These are phyloP conservation scores for Hydrozoanthus tunicans DNA, from an alignment of 64 coral and sea anemone species.

Conservation along the genomic window DNA sequence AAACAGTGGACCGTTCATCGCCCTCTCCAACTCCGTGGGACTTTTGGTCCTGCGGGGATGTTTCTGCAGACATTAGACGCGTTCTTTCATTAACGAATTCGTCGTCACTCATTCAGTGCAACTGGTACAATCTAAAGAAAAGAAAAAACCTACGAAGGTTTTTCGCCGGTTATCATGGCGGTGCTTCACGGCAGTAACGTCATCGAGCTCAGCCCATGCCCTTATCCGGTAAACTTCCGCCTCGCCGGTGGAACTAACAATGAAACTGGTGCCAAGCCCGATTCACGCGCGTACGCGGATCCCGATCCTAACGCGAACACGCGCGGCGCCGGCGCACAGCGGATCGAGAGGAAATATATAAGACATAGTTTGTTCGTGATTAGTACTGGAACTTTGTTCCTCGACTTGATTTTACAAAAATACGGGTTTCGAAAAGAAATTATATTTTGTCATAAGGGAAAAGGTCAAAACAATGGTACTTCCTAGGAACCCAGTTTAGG, in stretches of 20 bases:
- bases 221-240: neutral
- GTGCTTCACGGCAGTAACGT: constrained; percentile 75
- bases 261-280: neutral
- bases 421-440: too few relatives aligned
- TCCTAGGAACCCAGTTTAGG: too few relatives aligned
- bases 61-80: constrained; percentile 85
- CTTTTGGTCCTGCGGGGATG: neutral
- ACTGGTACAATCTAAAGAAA: neutral
- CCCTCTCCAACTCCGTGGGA: constrained; percentile 15
- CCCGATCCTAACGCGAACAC: too few relatives aligned
- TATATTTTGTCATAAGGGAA: too few relatives aligned
- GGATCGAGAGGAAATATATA: too few relatives aligned
- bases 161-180: constrained; percentile 59
- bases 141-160: neutral
- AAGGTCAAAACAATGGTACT: too few relatives aligned
- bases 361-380: too few relatives aligned
- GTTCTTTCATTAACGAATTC: constrained; percentile 81
- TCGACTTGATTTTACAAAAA: too few relatives aligned
- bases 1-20: constrained; percentile 19
- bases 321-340: too few relatives aligned
- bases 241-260: neutral
- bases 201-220: constrained; percentile 44
- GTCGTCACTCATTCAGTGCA: constrained; percentile 71
- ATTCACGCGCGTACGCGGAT: too few relatives aligned
- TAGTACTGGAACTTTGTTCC: too few relatives aligned